Evolutionary conservation across 2,113 vertebrate species (phyloP).

Genomic region (Scartelaos histophorus): DNA sequence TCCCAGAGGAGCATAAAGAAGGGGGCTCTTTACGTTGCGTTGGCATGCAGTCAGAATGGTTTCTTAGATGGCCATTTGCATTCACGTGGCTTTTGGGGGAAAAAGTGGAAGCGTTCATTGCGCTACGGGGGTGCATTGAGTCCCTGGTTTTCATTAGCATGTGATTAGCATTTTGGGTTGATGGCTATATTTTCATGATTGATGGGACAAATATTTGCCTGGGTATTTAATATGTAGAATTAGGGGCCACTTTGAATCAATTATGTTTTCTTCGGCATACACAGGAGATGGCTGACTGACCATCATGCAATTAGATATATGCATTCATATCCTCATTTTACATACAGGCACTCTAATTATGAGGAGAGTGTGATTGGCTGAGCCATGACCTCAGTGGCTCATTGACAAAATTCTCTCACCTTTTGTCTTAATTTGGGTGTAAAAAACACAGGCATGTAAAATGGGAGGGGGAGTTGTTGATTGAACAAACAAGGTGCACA

Average conservation of each 20-base stretch:
- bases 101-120: slow-evolving; percentile 67
- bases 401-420: slow-evolving; percentile 17
- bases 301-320: not conserved
- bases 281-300: slow-evolving; percentile 8
- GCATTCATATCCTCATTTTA: not conserved
- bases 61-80: slow-evolving; percentile 74
- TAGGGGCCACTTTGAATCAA: slow-evolving; percentile 57
- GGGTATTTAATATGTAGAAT: slow-evolving; percentile 65
- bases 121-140: slow-evolving; percentile 64
- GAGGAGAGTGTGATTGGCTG: not conserved
- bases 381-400: slow-evolving; percentile 40
- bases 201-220: slow-evolving; percentile 77
- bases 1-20: slow-evolving; percentile 73
- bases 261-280: slow-evolving; percentile 42
- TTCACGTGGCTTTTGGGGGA: slow-evolving; percentile 65
- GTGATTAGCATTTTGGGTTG: slow-evolving; percentile 73
- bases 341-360: not conserved
- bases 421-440: slow-evolving; percentile 18
- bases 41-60: slow-evolving; percentile 70
- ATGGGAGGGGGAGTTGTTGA: slow-evolving; percentile 51
- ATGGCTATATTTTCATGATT: slow-evolving; percentile 76
- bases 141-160: slow-evolving; percentile 70
- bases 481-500: slow-evolving; percentile 75
- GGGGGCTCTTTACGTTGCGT: slow-evolving; percentile 70
- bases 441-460: slow-evolving; percentile 19